phyloP scores from a whole-genome alignment of 2,797 vertebrate species.

The Hoplostethus atlanticus region DNA sequence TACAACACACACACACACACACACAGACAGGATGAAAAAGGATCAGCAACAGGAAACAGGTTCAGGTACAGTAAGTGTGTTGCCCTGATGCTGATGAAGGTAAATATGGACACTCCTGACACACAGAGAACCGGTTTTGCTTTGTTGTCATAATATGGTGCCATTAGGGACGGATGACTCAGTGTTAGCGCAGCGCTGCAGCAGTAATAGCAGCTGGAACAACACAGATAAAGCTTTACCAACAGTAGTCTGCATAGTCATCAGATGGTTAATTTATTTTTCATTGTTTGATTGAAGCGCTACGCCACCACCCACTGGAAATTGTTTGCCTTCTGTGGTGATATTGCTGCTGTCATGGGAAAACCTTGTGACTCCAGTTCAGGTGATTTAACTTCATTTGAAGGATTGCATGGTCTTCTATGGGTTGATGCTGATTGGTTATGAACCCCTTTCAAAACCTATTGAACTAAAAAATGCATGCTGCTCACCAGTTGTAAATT shows the following conservation, averaged over 20 bases:
- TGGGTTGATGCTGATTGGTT: not conserved
- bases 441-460: no score
- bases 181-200: constrained; percentile 37
- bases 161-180: constrained; percentile 63
- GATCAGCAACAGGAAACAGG: not conserved
- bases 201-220: constrained; percentile 53
- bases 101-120: constrained; percentile 37
- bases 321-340: constrained; percentile 5
- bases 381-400: not conserved
- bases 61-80: constrained; percentile 16
- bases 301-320: constrained; percentile 27
- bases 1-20: no score
- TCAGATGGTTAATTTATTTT: constrained; percentile 51
- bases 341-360: no score
- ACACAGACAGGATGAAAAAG: not conserved
- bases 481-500: no score
- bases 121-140: constrained; percentile 49
- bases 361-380: no score
- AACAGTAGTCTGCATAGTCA: constrained; percentile 45
- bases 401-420: not conserved
- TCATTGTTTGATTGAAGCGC: constrained; percentile 5
- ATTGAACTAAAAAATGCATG: no score
- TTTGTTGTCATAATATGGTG: constrained; percentile 70
- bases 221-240: constrained; percentile 42
- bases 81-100: constrained; percentile 55